phyloP scores from a whole-genome alignment of 1,140 invertebrate genomes.

The Octopus sinensis region DNA sequence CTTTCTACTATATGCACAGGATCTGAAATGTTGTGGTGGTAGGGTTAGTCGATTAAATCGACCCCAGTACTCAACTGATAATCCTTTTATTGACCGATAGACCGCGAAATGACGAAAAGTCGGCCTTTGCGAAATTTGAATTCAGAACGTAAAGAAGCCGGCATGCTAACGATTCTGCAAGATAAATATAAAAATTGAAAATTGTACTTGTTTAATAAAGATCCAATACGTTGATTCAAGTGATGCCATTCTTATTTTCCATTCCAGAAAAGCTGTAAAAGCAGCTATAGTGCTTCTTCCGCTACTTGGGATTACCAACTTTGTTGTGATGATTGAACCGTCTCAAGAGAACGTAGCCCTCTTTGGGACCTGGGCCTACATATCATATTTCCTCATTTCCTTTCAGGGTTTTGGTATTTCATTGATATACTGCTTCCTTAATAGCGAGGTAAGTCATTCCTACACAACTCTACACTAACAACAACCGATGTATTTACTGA shows the following conservation, averaged over 20 bases:
- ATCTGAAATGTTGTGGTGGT: too few species aligned
- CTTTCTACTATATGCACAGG: too few species aligned
- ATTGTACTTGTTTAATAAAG: neutral
- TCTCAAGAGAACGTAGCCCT: conserved; percentile 54
- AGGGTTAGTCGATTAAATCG: too few species aligned
- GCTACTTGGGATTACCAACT: conserved; percentile 50
- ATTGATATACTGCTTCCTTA: conserved; percentile 81
- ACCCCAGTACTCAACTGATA: too few species aligned
- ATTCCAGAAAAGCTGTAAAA: conserved; percentile 47
- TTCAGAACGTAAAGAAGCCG: neutral
- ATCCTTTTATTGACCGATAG: too few species aligned
- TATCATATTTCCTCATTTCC: conserved; percentile 75
- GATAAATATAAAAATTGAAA: neutral
- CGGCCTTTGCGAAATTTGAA: neutral
- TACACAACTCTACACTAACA: neutral
- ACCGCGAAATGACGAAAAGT: neutral
- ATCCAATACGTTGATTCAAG: neutral
- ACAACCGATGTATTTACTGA: too few species aligned
- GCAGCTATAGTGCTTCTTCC: conserved; percentile 48
- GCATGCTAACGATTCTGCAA: neutral
- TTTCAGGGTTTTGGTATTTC: conserved; percentile 86
- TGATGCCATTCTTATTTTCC: neutral
- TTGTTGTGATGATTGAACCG: conserved; percentile 48
- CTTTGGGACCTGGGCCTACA: conserved; percentile 79
- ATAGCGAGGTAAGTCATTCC: conserved; percentile 74